Evolutionary conservation across 2,888 invertebrate genomes (phyloP), one percentile per base, ranked within the genome.

Genomic region (Apotomis capreana): DNA sequence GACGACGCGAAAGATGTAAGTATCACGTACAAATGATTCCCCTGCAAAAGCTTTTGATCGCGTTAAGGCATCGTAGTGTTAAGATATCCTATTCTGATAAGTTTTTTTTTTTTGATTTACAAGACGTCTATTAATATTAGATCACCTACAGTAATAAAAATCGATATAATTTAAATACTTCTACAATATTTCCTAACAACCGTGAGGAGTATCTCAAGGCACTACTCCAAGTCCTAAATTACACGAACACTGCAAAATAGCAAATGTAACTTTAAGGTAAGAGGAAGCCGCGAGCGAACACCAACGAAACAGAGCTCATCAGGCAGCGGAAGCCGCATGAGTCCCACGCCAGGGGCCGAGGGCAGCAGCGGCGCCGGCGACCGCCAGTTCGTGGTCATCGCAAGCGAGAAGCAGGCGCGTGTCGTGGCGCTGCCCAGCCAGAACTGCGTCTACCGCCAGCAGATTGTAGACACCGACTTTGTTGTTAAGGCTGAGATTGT

Each of bases 381-480:
- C 92, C 94, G 97, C 77, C 99, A 99, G 95, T 98, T 97, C 92
- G 97, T 97, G 77, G 97, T 98, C 68, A 95, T 99, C 80, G 97
- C 97, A 76, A 98, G 98, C 74, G 99, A 99, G 94, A 98, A 98
- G 92, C 98, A 99, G 94, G 98, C 97, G 75, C 95, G 98, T 82
- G 97, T 99, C 76, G 96, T 99, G 77, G 98, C 98, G 78, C 95
- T 99, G 86, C 99, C 99, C 77, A 98, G 98, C 81, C 99, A 99
- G 92, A 97, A 97, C 88, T 98, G 98, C 94, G 96, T 98, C 80
- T 98, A 98, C 93, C 95, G 98, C 82, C 97, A 97, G 89, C 98
- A 98, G 92, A 95, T 99, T 80, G 97, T 98, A 76, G 98, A 99
- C 84, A 95, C 96, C 9, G 97, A 98, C 90, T 98, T 98, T 90